A percentile compares a stretch with the other conserved stretches of the same genome.
These are phyloP conservation scores for Caenorhabditis remanei DNA, from an alignment of 1,140 invertebrate species.

Conservation along the genomic window DNA sequence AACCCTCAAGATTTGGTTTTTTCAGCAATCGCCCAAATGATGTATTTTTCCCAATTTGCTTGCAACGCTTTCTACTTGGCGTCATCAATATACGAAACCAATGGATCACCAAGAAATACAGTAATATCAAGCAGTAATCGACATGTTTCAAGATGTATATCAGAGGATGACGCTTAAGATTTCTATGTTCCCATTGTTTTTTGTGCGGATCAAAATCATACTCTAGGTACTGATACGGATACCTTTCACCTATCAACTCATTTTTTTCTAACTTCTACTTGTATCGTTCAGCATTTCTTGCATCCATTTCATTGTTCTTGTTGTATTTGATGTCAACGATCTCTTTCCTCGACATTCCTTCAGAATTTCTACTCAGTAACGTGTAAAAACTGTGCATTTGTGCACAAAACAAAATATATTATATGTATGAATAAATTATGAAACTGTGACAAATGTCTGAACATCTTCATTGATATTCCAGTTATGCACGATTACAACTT, in stretches of 20 bases:
- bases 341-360: background rate
- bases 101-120: slow-evolving; percentile 28
- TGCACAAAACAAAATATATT: background rate
- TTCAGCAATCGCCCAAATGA: slow-evolving; percentile 72
- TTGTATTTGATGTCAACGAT: slow-evolving; percentile 8
- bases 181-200: background rate
- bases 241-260: background rate
- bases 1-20: slow-evolving; percentile 13
- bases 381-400: background rate
- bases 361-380: background rate
- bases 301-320: background rate
- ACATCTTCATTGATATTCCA: background rate
- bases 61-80: slow-evolving; percentile 74
- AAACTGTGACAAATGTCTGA: background rate
- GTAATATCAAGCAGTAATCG: slow-evolving; percentile 47
- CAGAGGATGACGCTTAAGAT: slow-evolving; percentile 44
- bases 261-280: background rate
- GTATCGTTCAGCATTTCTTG: slow-evolving; percentile 13
- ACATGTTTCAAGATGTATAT: slow-evolving; percentile 56
- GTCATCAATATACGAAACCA: slow-evolving; percentile 75
- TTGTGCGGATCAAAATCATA: background rate
- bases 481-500: slow-evolving; percentile 38
- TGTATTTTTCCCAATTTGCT: slow-evolving; percentile 75
- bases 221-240: slow-evolving; percentile 19
- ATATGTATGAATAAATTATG: background rate